These are phyloP conservation scores for Cyprinodon variegatus DNA, from an alignment of 2,113 vertebrate genomes.

Conservation along the genomic window DNA sequence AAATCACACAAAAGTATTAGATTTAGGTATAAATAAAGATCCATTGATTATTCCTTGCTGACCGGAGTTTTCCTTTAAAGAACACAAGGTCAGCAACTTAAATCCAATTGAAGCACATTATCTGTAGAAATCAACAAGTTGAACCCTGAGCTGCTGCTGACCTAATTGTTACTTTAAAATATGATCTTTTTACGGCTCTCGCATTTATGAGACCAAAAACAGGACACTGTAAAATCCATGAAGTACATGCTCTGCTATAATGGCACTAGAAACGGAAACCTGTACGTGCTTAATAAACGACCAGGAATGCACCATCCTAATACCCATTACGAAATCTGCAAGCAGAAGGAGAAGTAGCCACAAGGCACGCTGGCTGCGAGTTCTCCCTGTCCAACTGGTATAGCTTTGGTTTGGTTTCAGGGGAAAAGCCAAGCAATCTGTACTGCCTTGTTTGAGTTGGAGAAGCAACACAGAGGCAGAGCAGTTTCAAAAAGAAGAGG, in stretches of 20 bases:
- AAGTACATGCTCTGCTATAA: conserved; percentile 42
- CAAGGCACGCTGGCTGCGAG: conserved; percentile 58
- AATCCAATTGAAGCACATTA: neutral
- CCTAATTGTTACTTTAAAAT: neutral
- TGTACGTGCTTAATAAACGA: conserved; percentile 62
- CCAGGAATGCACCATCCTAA: conserved; percentile 54
- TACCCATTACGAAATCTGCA: conserved; percentile 44
- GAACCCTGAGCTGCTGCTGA: neutral
- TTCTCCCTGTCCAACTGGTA: conserved; percentile 49
- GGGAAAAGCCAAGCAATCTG: conserved; percentile 60
- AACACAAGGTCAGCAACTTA: neutral
- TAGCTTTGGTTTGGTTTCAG: conserved; percentile 46
- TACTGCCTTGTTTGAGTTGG: conserved; percentile 64
- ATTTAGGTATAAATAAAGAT: no score
- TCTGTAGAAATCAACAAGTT: neutral
- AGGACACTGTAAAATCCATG: conserved; percentile 37
- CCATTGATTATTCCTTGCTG: no score
- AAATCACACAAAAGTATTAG: no score
- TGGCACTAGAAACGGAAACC: conserved; percentile 59
- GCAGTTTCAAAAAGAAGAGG: conserved; percentile 57
- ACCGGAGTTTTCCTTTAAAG: neutral
- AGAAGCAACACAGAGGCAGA: conserved; percentile 28
- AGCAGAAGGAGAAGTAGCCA: conserved; percentile 67
- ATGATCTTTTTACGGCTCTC: conserved; percentile 23
- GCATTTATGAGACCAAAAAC: conserved; percentile 41